Base-by-base conservation (phyloP, 2,113 vertebrate species). In the Dipodomys stephensi region DNA sequence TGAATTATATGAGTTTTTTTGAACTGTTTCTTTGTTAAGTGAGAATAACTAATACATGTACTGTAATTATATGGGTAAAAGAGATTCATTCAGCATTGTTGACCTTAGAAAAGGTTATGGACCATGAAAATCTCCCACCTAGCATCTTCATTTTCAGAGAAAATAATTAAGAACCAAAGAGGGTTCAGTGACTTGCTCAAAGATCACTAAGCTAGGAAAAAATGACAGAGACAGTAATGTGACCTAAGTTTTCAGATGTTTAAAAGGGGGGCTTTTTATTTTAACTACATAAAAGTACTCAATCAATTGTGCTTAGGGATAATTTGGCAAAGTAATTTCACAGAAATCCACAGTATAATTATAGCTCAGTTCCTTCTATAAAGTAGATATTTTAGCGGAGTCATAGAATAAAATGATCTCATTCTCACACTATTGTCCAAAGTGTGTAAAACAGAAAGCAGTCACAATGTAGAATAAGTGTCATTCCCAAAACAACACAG, bases 271-370 rank as follows among this genome's bases (percentile, higher is more conserved):
- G 57, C 23, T 84, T 90, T 74, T 19, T 77, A 60, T 81, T 89
- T 85, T 67, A 74, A 90, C 28, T 53, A 46, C 3, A 12, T 16
- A 81, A 92, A 57, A 79, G 32, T 72, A 19, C 25, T 95, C 83
- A 95, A 81, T 95, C 74, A 92, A 79, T 88, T 27, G 15, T 87
- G n/a, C 80, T 69, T 88, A 83, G 62, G 87, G 83, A 76, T 90
- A 77, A 92, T 88, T 72, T 90, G 25, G 88, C 8, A 86, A 67
- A 64, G 53, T 73, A 88, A 91, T 91, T 93, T 87, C 77, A 85
- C n/a, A 92, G 35, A 94, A 95, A 87, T 79, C 93, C 35, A 77
- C 0, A 35, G 60, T 35, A 27, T 86, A 81, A 88, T 83, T 90
- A 83, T 49, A 92, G 49, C 53, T 93, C 27, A 30, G n/a, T 79